These are phyloP conservation scores for Piezodorus guildinii DNA, from an alignment of 1,140 invertebrate genomes.

Conservation along the genomic window DNA sequence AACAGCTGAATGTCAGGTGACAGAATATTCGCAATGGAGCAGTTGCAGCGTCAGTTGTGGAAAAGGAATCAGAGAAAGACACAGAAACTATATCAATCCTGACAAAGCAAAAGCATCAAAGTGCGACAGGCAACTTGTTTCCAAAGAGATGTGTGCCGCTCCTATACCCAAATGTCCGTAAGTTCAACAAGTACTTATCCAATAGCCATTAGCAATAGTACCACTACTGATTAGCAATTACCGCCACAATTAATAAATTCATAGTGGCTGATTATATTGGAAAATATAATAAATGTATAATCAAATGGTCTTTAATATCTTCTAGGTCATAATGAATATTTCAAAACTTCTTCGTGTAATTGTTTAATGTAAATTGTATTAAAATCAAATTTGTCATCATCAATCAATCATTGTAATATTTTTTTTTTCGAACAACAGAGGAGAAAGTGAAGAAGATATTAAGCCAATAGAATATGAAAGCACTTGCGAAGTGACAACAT, in stretches of 20 bases:
- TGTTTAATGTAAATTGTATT: no score
- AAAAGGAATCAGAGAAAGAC: conserved; percentile 51
- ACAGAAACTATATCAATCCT: conserved; percentile 11
- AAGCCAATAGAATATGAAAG: conserved; percentile 34
- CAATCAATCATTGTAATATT: no score
- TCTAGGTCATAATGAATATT: no score
- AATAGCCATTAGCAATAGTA: background rate
- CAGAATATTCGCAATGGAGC: conserved; percentile 50
- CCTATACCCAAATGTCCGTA: conserved; percentile 47
- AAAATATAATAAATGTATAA: no score
- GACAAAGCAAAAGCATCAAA: conserved; percentile 13
- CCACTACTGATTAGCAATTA: background rate
- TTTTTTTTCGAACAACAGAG: background rate
- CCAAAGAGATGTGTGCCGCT: conserved; percentile 79
- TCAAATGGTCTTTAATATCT: no score
- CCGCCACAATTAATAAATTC: background rate
- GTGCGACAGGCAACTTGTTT: conserved; percentile 68
- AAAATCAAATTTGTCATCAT: no score
- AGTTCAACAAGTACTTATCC: background rate
- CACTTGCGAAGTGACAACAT: conserved; percentile 58
- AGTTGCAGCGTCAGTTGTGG: conserved; percentile 76
- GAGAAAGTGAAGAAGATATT: conserved; percentile 16
- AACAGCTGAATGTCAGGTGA: conserved; percentile 34
- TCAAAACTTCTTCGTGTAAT: no score
- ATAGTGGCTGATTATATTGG: background rate